These are phyloP conservation scores for Ceraclea dissimilis DNA, from an alignment of 2,888 invertebrate species.

Conservation along the genomic window DNA sequence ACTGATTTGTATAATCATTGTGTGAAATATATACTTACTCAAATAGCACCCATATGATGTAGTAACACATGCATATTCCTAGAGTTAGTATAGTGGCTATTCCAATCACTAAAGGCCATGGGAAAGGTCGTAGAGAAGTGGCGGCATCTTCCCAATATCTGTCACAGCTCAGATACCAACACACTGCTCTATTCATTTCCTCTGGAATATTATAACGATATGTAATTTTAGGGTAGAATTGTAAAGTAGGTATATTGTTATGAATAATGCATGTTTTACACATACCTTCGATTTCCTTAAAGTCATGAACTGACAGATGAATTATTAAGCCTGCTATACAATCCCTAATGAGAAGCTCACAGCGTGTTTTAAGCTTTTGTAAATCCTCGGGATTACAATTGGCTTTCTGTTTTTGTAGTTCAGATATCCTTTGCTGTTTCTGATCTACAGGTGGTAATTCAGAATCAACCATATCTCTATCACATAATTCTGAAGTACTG, in stretches of 20 bases:
- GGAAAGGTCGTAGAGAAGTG: conserved; percentile 66
- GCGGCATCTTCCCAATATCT: conserved; percentile 85
- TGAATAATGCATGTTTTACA: too few relatives aligned
- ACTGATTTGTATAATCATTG: too few relatives aligned
- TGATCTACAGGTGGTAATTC: conserved; percentile 60
- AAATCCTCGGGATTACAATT: conserved; percentile 76
- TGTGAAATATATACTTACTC: too few relatives aligned
- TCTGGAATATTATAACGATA: conserved; percentile 43
- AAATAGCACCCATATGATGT: conserved; percentile 86
- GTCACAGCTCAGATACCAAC: conserved; percentile 89
- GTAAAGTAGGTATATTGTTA: background rate
- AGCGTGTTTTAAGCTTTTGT: conserved; percentile 63
- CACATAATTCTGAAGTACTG: conserved; percentile 49
- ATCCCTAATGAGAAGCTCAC: conserved; percentile 70
- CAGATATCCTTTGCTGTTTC: conserved; percentile 58
- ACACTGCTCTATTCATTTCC: conserved; percentile 80
- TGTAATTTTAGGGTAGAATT: background rate
- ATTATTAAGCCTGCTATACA: conserved; percentile 76
- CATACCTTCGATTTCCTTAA: conserved; percentile 78
- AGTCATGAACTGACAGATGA: conserved; percentile 73
- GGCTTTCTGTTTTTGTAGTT: conserved; percentile 64
- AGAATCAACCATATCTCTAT: conserved; percentile 61
- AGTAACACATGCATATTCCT: conserved; percentile 83
- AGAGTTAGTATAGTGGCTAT: conserved; percentile 73
- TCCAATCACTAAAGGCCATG: conserved; percentile 71